Evolutionary conservation across 2,888 invertebrate species (phyloP).

Genomic region (Endotricha flammealis): DNA sequence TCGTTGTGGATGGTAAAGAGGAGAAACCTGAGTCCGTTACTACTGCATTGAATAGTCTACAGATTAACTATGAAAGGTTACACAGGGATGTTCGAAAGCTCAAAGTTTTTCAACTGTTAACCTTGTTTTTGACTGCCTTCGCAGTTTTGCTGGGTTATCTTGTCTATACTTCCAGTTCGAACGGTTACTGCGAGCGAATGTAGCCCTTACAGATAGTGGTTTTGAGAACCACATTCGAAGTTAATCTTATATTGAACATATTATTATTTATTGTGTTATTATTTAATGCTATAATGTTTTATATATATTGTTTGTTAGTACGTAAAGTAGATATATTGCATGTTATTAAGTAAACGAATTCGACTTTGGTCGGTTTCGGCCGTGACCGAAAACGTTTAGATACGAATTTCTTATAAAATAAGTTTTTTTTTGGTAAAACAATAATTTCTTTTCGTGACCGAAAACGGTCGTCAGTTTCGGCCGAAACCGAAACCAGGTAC

Average conservation of each 20-base stretch:
- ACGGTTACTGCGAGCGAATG: constrained; percentile 54
- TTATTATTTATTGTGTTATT: constrained; percentile 30
- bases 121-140: constrained; percentile 42
- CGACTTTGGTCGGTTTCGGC: too few species aligned
- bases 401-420: too few species aligned
- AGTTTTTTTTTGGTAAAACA: too few species aligned
- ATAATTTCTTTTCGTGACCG: too few species aligned
- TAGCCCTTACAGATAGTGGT: constrained; percentile 59
- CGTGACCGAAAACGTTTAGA: too few species aligned
- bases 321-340: constrained; percentile 31
- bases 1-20: constrained; percentile 39
- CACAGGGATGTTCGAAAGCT: constrained; percentile 47
- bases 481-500: too few species aligned
- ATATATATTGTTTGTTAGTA: constrained; percentile 37
- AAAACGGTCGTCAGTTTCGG: too few species aligned
- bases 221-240: constrained; percentile 40
- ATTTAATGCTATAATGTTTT: constrained; percentile 37
- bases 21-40: constrained; percentile 88
- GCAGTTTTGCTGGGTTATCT: constrained; percentile 50
- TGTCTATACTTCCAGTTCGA: constrained; percentile 44
- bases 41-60: constrained; percentile 77
- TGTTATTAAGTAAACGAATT: constrained; percentile 7
- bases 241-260: constrained; percentile 26
- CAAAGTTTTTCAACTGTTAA: constrained; percentile 52
- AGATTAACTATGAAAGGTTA: constrained; percentile 48